Base-by-base conservation (phyloP, 1,140 invertebrate species). In the Oedothorax gibbosus region DNA sequence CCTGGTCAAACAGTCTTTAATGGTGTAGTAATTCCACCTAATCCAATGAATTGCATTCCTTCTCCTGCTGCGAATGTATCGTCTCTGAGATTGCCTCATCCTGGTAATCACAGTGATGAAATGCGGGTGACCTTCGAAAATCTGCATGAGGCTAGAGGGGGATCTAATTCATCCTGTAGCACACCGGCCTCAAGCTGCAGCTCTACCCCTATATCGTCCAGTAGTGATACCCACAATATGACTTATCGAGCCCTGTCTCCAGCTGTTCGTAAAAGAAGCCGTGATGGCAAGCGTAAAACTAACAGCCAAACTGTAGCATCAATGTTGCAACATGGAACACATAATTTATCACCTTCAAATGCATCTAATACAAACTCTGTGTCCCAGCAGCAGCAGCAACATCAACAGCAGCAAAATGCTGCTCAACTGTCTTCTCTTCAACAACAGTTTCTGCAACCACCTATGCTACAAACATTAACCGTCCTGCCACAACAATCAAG, bases 251-350 rank as follows among this genome's bases (percentile, higher is more conserved):
- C 80, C 20, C 51, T 73, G 15, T 84, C 80, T n/a, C 81, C 92
- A 21, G 92, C 5, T 89, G 90, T 35, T 90, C 87, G 54, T 91
- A 92, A 87, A 94, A 94, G 88, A 93, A 93, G 78, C 92, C 92
- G 64, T 21, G 87, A 86, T 64, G 95, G 95, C 88, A 95, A 95
- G 87, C 92, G 94, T 79, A 95, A 95, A 90, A 91, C 90, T 49
- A 92, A 93, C 86, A 91, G 92, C 3, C 92, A 94, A 86, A 94
- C 93, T 7, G 93, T 95, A 3, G 94, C 94, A 5, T 94, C 93
- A 2, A 94, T 95, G 91, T 88, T 95, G 50, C 94, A 95, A 87
- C 93, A 94, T 56, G 93, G 93, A 0, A 93, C 93, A 0, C 93
- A 92, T 11, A 93, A 93, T 50, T 85, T 83, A 51, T 72, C 81